Conservation (phyloP, 2,113 vertebrate species). For the Callorhinus ursinus region DNA sequence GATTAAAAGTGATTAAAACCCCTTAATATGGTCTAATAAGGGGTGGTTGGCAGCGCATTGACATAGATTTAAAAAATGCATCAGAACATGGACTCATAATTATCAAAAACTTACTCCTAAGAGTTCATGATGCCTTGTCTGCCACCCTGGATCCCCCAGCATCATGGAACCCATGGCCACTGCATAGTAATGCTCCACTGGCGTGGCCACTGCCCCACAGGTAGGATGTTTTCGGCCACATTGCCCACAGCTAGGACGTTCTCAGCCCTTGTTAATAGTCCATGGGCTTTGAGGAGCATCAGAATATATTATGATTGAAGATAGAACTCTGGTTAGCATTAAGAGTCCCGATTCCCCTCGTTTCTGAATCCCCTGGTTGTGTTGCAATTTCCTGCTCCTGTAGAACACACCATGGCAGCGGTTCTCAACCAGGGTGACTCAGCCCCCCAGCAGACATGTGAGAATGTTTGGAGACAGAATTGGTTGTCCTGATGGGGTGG, state of each 20-base stretch:
- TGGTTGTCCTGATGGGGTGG: neutral
- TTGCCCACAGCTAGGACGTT: neutral
- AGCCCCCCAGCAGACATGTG: neutral
- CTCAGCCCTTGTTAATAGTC: neutral
- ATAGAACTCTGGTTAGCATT: neutral
- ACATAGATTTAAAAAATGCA: neutral
- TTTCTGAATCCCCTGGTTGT: neutral
- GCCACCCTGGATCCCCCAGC: accelerated
- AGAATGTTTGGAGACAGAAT: neutral
- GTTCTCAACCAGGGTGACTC: neutral
- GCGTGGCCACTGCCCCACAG: neutral
- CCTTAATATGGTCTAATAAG: slow-evolving; percentile 70
- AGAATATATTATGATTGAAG: neutral
- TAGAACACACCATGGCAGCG: too few relatives aligned
- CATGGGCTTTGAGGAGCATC: neutral
- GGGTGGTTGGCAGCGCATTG: neutral
- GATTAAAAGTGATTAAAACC: slow-evolving; percentile 83
- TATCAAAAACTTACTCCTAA: neutral
- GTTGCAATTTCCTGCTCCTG: neutral
- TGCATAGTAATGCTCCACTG: too few relatives aligned
- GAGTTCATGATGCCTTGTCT: neutral
- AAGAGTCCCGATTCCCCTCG: neutral
- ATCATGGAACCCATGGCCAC: neutral
- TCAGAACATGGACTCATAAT: neutral
- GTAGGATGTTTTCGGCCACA: too few relatives aligned